A percentile compares a stretch with the other conserved stretches of the same genome.
These are phyloP conservation scores for Dendroctonus valens DNA, from an alignment of 1,140 invertebrate genomes.

Conservation along the genomic window DNA sequence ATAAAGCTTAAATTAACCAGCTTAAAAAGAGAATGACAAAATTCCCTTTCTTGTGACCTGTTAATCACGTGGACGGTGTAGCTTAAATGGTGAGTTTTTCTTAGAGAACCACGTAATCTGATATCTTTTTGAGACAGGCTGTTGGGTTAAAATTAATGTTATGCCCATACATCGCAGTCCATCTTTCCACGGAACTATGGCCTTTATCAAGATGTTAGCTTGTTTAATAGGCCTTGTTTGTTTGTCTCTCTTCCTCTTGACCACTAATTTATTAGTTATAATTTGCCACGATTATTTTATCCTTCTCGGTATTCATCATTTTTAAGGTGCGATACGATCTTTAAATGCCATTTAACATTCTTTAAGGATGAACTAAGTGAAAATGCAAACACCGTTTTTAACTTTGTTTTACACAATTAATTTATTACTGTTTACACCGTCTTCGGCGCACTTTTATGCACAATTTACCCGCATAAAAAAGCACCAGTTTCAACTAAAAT, in stretches of 20 bases:
- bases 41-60: slow-evolving; percentile 19
- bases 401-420: no score
- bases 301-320: slow-evolving; percentile 22
- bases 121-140: slow-evolving; percentile 46
- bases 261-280: slow-evolving; percentile 32
- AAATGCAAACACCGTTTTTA: no score
- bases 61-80: slow-evolving; percentile 33
- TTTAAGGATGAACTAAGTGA: no score
- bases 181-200: slow-evolving; percentile 47
- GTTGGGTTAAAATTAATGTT: slow-evolving; percentile 51
- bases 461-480: no score
- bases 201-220: slow-evolving; percentile 51
- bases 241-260: slow-evolving; percentile 34
- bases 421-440: no score
- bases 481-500: no score
- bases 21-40: slow-evolving; percentile 22
- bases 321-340: not conserved
- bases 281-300: slow-evolving; percentile 29
- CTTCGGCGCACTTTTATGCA: no score
- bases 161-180: slow-evolving; percentile 47
- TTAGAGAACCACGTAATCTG: slow-evolving; percentile 48
- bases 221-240: slow-evolving; percentile 48
- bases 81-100: slow-evolving; percentile 46
- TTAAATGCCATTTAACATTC: no score
- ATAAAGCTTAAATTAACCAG: slow-evolving; percentile 20